Base-by-base conservation (phyloP, 2,888 invertebrate genomes). In the Pocota personata region DNA sequence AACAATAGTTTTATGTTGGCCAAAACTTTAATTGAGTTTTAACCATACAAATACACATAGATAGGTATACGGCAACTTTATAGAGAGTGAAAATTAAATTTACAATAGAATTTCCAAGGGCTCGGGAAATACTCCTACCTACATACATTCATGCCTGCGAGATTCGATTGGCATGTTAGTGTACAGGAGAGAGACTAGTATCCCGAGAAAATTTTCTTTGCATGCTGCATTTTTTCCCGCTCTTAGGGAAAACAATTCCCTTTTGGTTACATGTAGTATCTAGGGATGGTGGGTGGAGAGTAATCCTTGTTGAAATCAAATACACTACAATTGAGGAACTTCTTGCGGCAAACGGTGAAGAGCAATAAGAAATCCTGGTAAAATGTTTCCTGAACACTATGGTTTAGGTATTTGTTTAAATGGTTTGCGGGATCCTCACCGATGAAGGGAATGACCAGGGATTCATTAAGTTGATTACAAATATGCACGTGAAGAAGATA, bases 11-110 rank as follows among this genome's bases (percentile, higher is more conserved):
- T 86, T 86, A 76, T 82, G 80, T 86, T 86, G 86, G 86, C 76
- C 86, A 86, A 86, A 86, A 86, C 82, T 82, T 86, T 86, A 86
- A 86, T 86, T 86, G 86, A 82, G 86, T 86, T 86, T 86, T 72
- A 76, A 67, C 76, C 80, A 83, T 52, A 72, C 24, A 73, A 24
- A 52, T 48, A 52, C 27, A 40, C 21, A 40, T n/a, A 40, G 30
- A 57, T n/a, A 43, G 16, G 37, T 37, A 35, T 14, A 16, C 16
- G n/a, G 1, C 14, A n/a, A 50, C 12, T n/a, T 57, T 30, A 19
- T 21, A 46, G 24, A 46, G 60, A 62, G 32, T 57, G 69, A 76
- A 66, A 80, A 24, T 35, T 14, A 75, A 72, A 66, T 77, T 72
- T 77, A 57, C 75, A 75, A 75, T 75, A 66, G 64, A 75, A 75